Evolutionary conservation across 2,888 invertebrate genomes (phyloP).

Genomic region (Pammene aurita): DNA sequence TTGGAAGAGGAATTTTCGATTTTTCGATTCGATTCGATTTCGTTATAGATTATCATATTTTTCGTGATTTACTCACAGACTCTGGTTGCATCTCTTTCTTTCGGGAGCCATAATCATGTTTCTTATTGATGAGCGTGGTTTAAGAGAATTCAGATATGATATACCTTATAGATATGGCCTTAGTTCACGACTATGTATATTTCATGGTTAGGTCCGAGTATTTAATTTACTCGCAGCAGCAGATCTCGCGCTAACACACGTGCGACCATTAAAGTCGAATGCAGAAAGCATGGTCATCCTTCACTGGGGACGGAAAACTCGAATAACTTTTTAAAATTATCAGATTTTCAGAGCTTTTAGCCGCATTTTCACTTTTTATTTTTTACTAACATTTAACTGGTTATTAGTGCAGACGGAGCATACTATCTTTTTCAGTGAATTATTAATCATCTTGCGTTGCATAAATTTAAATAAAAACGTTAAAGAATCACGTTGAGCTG

Average conservation of each 20-base stretch:
- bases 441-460: slow-evolving; percentile 51
- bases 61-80: no score
- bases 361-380: slow-evolving; percentile 36
- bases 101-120: no score
- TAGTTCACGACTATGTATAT: no score
- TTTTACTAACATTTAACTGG: slow-evolving; percentile 34
- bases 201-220: background rate
- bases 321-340: slow-evolving; percentile 32
- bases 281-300: background rate
- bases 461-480: slow-evolving; percentile 57
- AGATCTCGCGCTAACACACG: background rate
- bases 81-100: no score
- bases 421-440: slow-evolving; percentile 44
- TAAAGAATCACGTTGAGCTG: slow-evolving; percentile 47
- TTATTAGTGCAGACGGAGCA: slow-evolving; percentile 27
- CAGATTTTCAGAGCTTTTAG: slow-evolving; percentile 26
- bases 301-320: slow-evolving; percentile 15
- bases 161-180: no score
- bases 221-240: background rate
- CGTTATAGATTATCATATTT: no score
- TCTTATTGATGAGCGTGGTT: no score
- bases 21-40: no score
- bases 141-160: no score
- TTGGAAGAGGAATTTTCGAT: no score
- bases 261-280: background rate